Conservation (phyloP, 2,113 vertebrate species). For the Dipodomys ordii region DNA sequence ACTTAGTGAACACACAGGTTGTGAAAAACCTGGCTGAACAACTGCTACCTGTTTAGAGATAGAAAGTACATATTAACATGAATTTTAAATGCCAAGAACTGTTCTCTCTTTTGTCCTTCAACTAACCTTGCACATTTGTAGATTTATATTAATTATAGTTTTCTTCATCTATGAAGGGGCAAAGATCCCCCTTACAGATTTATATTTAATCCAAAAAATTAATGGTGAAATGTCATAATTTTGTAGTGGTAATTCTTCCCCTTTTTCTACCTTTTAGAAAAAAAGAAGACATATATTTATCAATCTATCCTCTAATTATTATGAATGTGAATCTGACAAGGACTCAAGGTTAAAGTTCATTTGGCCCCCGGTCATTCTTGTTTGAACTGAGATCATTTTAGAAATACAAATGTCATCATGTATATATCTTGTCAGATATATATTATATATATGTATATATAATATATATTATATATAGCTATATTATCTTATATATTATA, state of each 20-base stretch:
- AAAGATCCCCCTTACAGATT: neutral
- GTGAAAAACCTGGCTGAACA: slow-evolving; percentile 52
- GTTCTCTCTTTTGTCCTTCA: neutral
- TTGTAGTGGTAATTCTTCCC: neutral
- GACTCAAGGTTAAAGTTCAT: neutral
- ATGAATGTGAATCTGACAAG: neutral
- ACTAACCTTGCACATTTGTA: neutral
- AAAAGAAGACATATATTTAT: neutral
- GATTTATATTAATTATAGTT: slow-evolving; percentile 1
- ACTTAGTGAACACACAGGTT: slow-evolving; percentile 37
- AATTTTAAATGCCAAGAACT: slow-evolving; percentile 39
- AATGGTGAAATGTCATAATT: neutral
- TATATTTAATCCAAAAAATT: neutral
- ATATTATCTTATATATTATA: neutral
- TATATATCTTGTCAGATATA: neutral
- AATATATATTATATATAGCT: neutral
- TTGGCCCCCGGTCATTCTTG: neutral
- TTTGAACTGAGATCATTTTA: slow-evolving; percentile 2
- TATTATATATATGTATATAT: neutral
- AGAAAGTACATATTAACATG: neutral
- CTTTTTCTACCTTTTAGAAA: neutral
- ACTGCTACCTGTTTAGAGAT: slow-evolving; percentile 32
- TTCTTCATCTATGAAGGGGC: neutral
- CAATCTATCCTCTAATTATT: neutral
- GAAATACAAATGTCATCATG: neutral